phyloP scores from a whole-genome alignment of 2,797 vertebrate genomes.

The Typhlichthys eigenmanni region DNA sequence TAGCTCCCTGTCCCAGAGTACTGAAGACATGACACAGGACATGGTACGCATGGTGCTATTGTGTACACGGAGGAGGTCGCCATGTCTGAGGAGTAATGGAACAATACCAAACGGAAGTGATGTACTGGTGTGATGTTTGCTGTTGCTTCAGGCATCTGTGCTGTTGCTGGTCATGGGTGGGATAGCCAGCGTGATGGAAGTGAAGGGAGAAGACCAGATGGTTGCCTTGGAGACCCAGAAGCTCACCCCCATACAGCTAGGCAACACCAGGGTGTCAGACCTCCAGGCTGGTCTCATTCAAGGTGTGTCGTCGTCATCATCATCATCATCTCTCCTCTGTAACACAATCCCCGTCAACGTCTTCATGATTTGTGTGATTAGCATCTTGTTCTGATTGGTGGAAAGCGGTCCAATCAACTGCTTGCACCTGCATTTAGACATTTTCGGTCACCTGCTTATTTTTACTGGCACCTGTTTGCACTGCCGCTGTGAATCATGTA shows the following conservation, averaged over 20 bases:
- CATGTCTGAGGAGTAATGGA: no score
- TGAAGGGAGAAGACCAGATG: constrained; percentile 81
- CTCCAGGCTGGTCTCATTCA: constrained; percentile 72
- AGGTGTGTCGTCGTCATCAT: constrained; percentile 53
- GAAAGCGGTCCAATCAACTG: no score
- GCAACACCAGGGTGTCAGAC: constrained; percentile 82
- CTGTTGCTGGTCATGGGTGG: constrained; percentile 82
- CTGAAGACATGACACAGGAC: constrained; percentile 80
- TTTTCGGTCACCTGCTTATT: no score
- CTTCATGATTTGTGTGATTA: no score
- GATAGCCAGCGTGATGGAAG: constrained; percentile 81
- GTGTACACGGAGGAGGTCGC: no score
- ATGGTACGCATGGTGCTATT: constrained; percentile 71
- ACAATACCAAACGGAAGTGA: no score
- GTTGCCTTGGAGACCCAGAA: constrained; percentile 81
- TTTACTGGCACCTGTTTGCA: no score
- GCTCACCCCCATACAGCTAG: constrained; percentile 81
- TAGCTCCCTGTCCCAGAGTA: constrained; percentile 86
- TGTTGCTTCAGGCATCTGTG: constrained; percentile 83
- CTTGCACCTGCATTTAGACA: no score
- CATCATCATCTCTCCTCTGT: no score
- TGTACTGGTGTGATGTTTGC: background rate
- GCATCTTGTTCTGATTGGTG: no score
- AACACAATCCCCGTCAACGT: no score
- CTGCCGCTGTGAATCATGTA: no score